These are phyloP conservation scores for Imbricaverruca yamaguchii DNA, from an alignment of 2,888 invertebrate species.

Conservation along the genomic window DNA sequence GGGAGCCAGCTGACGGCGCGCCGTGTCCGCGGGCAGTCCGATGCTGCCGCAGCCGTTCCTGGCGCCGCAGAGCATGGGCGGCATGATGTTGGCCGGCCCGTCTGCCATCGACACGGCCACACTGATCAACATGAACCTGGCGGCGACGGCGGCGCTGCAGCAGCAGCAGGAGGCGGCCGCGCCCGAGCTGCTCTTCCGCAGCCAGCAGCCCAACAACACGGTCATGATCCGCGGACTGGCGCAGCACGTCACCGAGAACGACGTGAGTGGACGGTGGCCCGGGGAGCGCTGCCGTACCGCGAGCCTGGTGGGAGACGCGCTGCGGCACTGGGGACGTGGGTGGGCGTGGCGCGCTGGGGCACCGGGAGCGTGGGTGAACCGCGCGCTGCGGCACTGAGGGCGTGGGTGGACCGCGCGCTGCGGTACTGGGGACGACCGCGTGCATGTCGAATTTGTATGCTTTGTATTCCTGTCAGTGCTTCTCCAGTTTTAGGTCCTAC, in stretches of 20 bases:
- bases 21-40: constrained; percentile 1
- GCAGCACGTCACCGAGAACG: constrained; percentile 66
- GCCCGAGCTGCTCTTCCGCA: background rate
- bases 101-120: background rate
- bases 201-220: constrained; percentile 57
- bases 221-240: constrained; percentile 67
- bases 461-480: too few relatives aligned
- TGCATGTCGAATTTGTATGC: too few relatives aligned
- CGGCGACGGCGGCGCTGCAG: constrained; percentile 19
- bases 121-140: constrained; percentile 22
- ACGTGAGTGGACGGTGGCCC: constrained; percentile 56
- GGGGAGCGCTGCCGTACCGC: too few relatives aligned
- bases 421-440: too few relatives aligned
- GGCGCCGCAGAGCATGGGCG: constrained; percentile 11
- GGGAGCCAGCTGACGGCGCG: background rate
- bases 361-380: too few relatives aligned
- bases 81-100: constrained; percentile 15
- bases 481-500: too few relatives aligned
- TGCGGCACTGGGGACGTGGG: constrained; percentile 51
- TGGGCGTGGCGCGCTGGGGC: too few relatives aligned
- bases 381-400: background rate
- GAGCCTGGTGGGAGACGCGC: too few relatives aligned
- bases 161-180: constrained; percentile 4
- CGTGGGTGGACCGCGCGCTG: constrained; percentile 22
- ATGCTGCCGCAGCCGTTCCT: constrained; percentile 16